Evolutionary conservation across 2,797 vertebrate genomes (phyloP).

Genomic region (Myioborus melanocephalus): DNA sequence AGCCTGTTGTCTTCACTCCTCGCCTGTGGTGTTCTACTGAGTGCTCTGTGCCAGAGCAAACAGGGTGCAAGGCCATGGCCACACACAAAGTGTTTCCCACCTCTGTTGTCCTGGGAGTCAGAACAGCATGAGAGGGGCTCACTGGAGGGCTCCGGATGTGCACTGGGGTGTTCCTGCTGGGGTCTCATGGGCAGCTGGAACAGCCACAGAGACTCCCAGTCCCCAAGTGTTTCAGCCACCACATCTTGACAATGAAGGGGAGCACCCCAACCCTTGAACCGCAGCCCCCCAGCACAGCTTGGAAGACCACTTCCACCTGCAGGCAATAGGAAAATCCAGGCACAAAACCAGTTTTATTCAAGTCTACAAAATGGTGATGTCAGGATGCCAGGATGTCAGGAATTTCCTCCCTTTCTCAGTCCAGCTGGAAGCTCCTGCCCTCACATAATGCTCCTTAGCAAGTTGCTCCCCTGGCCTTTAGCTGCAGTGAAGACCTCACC

Average conservation of each 20-base stretch:
- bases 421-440: not conserved
- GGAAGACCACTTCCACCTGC: not conserved
- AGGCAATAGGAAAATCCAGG: not conserved
- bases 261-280: not conserved
- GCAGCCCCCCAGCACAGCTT: not conserved
- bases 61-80: not conserved
- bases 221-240: not conserved
- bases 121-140: not conserved
- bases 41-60: not conserved
- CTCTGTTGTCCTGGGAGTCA: not conserved
- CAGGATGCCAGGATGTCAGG: accelerated
- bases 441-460: not conserved
- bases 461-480: not conserved
- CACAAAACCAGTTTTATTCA: not conserved
- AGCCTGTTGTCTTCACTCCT: not conserved
- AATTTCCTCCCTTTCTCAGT: not conserved
- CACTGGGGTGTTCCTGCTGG: not conserved
- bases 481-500: not conserved
- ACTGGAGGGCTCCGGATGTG: not conserved
- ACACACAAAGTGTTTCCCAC: not conserved
- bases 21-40: accelerated
- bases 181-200: not conserved
- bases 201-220: accelerated
- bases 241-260: not conserved
- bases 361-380: not conserved